Evolutionary conservation across 1,140 invertebrate species (phyloP).

Genomic region (Globodera ellingtonae): DNA sequence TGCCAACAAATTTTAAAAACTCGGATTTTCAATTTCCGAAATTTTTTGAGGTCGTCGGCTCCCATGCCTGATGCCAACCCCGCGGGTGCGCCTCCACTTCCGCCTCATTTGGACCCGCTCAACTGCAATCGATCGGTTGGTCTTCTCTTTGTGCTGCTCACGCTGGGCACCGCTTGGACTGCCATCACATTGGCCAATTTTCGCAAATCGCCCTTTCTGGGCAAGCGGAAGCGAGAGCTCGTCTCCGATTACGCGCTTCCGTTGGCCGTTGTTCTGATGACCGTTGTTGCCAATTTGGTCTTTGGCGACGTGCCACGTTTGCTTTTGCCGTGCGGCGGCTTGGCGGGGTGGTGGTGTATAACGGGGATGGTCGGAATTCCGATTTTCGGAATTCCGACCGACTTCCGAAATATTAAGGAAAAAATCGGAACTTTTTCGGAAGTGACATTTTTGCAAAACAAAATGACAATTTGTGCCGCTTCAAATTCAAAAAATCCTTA

Average conservation of each 20-base stretch:
- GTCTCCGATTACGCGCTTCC: slow-evolving; percentile 68
- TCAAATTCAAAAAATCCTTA: too few relatives aligned
- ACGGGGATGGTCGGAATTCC: too few relatives aligned
- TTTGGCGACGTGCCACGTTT: slow-evolving; percentile 67
- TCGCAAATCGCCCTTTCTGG: slow-evolving; percentile 67
- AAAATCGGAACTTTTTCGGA: too few relatives aligned
- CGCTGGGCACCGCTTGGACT: slow-evolving; percentile 67
- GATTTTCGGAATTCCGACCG: too few relatives aligned
- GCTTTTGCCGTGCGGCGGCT: not conserved
- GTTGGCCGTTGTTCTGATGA: slow-evolving; percentile 66
- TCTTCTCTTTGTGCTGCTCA: slow-evolving; percentile 66
- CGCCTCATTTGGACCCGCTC: slow-evolving; percentile 34
- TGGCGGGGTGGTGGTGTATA: too few relatives aligned
- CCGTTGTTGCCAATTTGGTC: slow-evolving; percentile 66
- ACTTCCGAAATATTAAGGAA: too few relatives aligned
- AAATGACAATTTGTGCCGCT: too few relatives aligned
- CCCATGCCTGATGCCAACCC: not conserved
- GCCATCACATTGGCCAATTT: slow-evolving; percentile 67
- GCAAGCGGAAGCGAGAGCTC: slow-evolving; percentile 66
- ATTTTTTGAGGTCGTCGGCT: too few relatives aligned
- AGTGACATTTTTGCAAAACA: too few relatives aligned
- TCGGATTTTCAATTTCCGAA: too few relatives aligned
- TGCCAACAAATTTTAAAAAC: too few relatives aligned
- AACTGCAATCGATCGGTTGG: slow-evolving; percentile 63
- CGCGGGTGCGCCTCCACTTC: not conserved